Conservation (phyloP, 2,888 invertebrate genomes). For the Pomacea canaliculata region DNA sequence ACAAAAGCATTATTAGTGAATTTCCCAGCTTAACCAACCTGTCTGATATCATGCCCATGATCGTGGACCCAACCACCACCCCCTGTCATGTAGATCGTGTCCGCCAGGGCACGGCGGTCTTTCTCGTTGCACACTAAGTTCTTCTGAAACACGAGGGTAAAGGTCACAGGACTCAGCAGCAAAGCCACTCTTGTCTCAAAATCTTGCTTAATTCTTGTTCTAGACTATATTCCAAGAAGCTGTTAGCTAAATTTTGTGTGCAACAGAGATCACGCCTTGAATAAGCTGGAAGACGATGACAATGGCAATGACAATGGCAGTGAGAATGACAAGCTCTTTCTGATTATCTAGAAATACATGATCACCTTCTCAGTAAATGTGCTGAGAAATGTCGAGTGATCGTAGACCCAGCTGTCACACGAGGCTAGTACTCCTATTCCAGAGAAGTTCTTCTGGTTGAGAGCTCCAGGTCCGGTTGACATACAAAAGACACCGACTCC, state of each 20-base stretch:
- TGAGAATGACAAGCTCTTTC: too few relatives aligned
- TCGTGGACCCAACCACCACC: slow-evolving; percentile 2
- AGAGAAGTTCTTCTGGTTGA: neutral
- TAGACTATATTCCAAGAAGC: too few relatives aligned
- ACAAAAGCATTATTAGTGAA: too few relatives aligned
- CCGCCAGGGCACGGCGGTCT: slow-evolving; percentile 3
- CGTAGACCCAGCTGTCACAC: slow-evolving; percentile 10
- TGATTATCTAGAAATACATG: too few relatives aligned
- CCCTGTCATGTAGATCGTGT: slow-evolving; percentile 19
- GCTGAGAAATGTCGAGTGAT: slow-evolving; percentile 13
- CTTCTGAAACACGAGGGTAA: neutral
- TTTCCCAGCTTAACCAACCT: neutral
- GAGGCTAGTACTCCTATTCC: slow-evolving; percentile 15
- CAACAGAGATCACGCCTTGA: too few relatives aligned
- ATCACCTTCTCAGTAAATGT: slow-evolving; percentile 16
- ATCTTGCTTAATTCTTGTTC: too few relatives aligned
- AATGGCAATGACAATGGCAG: too few relatives aligned
- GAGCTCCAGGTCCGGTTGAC: slow-evolving; percentile 12
- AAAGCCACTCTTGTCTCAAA: neutral
- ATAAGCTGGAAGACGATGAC: too few relatives aligned
- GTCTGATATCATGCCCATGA: slow-evolving; percentile 6
- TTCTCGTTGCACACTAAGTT: slow-evolving; percentile 7
- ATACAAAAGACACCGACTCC: slow-evolving; percentile 11
- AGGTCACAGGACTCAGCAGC: neutral
- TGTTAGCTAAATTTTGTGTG: too few relatives aligned